Base-by-base conservation (phyloP, 2,888 invertebrate species). In the Biston betularia region DNA sequence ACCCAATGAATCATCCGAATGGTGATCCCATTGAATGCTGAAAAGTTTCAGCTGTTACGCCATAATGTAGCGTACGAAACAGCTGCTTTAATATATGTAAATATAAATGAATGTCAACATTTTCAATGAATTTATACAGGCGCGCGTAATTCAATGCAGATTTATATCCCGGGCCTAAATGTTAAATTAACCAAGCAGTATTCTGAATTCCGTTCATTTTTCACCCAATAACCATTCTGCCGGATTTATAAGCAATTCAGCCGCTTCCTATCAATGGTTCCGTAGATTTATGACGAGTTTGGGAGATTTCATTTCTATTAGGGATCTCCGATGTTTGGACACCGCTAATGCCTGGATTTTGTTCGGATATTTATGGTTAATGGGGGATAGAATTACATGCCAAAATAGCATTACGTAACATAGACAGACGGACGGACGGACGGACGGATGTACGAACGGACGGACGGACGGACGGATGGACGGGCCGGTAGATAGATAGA, bases 171-270 rank as follows among this genome's bases (percentile, higher is more conserved):
- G n/a, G 24, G 56, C 70, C 74, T 65, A 76, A 78, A 78, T 78
- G 73, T 77, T 79, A 82, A 79, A 81, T 81, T 78, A 79, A 83
- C 78, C 77, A 65, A 59, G 67, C 68, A 59, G 68, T 69, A 75
- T 73, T 75, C 73, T 69, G 72, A 76, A 75, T 75, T 76, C 75
- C 75, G 68, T 58, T 72, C 82, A 81, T 83, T 83, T 83, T 83
- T 83, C 80, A 80, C 79, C 77, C 78, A 75, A 83, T 81, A 83
- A 83, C 83, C 80, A 77, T 84, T 85, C 69, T 62, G 67, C 50
- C 68, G 78, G 82, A 84, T 85, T 85, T 85, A 83, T 83, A 83
- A 80, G 81, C 80, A 79, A 83, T 85, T 81, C 75, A 74, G 73
- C 72, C 73, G 75, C 65, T 74, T 70, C 74, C 75, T 80, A 83